Evolutionary conservation across 2,113 vertebrate genomes (phyloP).

Genomic region (Anguilla rostrata): DNA sequence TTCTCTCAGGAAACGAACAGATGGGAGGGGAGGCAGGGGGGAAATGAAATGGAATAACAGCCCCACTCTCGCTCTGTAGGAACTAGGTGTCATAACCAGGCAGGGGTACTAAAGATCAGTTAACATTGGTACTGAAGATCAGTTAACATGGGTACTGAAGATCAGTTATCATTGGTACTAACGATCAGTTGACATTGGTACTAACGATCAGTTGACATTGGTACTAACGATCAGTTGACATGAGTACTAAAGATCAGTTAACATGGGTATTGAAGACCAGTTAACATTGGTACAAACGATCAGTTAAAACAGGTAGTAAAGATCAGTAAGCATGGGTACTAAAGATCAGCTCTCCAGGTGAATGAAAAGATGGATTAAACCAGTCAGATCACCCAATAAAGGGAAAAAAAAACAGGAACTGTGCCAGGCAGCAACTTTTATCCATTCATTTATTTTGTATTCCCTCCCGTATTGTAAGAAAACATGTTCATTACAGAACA

Average conservation of each 20-base stretch:
- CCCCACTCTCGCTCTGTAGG: conserved; percentile 74
- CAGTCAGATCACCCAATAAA: conserved; percentile 33
- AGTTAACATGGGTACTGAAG: too few species aligned
- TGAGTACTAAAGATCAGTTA: too few species aligned
- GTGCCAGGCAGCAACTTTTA: not conserved
- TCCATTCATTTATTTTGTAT: not conserved
- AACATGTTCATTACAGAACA: conserved; percentile 15
- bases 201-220: conserved; percentile 74
- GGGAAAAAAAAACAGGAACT: not conserved
- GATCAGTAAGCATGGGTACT: conserved; percentile 67
- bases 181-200: conserved; percentile 72
- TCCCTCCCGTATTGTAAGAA: conserved; percentile 16
- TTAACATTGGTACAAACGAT: too few species aligned
- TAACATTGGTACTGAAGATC: too few species aligned
- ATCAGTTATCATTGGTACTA: conserved; percentile 60
- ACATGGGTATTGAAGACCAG: too few species aligned
- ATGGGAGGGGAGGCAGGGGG: not conserved
- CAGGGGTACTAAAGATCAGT: conserved; percentile 75
- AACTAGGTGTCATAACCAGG: conserved; percentile 74
- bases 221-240: conserved; percentile 31
- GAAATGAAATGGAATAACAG: conserved; percentile 16
- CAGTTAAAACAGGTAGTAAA: conserved; percentile 57
- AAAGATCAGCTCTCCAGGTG: conserved; percentile 29
- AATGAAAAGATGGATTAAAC: conserved; percentile 51
- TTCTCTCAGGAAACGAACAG: not conserved